A percentile compares a stretch with the other conserved stretches of the same genome.
phyloP scores from a whole-genome alignment of 2,888 invertebrate species.

The Zootermopsis nevadensis region DNA sequence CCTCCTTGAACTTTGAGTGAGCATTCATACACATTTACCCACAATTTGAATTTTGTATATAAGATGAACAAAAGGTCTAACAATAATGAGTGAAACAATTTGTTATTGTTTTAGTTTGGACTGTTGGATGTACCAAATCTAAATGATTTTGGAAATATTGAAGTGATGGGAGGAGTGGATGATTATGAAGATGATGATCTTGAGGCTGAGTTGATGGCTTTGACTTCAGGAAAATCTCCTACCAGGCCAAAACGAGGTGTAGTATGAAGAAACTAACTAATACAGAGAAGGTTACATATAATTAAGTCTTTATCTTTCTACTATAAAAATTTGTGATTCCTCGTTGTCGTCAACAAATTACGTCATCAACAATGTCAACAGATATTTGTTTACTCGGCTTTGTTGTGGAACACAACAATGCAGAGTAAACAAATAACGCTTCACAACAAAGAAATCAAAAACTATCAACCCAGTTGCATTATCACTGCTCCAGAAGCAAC shows the following conservation, averaged over 20 bases:
- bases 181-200: conserved; percentile 79
- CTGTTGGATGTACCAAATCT: conserved; percentile 75
- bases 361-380: too few relatives aligned
- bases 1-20: neutral
- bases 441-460: too few relatives aligned
- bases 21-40: neutral
- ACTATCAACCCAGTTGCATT: too few relatives aligned
- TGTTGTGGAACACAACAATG: too few relatives aligned
- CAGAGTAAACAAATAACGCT: too few relatives aligned
- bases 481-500: too few relatives aligned
- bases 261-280: too few relatives aligned
- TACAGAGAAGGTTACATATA: too few relatives aligned
- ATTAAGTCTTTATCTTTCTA: too few relatives aligned
- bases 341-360: too few relatives aligned
- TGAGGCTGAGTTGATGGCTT: conserved; percentile 86
- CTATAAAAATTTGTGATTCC: too few relatives aligned
- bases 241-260: conserved; percentile 49
- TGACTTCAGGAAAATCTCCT: conserved; percentile 65
- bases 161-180: conserved; percentile 67
- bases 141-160: conserved; percentile 62
- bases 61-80: neutral
- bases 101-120: conserved; percentile 72
- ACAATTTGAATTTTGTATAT: neutral
- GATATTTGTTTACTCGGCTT: too few relatives aligned
- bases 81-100: conserved; percentile 12